Conservation (phyloP, 2,113 vertebrate species). For the Archilochus colubris region DNA sequence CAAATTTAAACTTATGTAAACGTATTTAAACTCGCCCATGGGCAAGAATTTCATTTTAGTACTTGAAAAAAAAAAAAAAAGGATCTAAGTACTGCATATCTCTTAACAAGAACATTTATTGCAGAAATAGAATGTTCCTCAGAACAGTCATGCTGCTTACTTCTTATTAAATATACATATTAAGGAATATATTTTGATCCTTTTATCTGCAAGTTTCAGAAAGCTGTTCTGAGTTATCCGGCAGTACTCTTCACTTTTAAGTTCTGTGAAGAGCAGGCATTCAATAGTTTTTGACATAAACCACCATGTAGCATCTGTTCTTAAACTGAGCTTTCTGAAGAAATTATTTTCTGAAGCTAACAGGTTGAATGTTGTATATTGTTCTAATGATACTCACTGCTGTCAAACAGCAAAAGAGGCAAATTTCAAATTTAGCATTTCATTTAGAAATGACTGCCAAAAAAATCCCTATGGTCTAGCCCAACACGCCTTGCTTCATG, state of each 20-base stretch:
- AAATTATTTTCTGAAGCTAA: conserved; percentile 38
- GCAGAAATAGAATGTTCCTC: conserved; percentile 4
- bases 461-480: background rate
- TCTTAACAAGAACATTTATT: background rate
- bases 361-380: background rate
- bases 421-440: background rate
- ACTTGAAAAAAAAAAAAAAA: background rate
- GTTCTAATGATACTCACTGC: background rate
- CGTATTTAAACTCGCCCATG: background rate
- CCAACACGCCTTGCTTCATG: background rate
- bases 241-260: background rate
- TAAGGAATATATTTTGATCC: background rate
- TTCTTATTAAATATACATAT: conserved; percentile 9
- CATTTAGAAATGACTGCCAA: background rate
- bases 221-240: background rate
- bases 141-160: background rate
- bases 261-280: background rate
- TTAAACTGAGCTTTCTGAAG: conserved; percentile 12
- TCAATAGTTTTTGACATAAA: conserved; percentile 15
- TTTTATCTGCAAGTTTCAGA: conserved; percentile 21
- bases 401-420: conserved; percentile 10
- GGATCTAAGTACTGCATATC: background rate
- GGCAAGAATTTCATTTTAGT: background rate
- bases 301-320: background rate
- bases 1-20: background rate